Evolutionary conservation across 2,888 invertebrate genomes (phyloP).

Genomic region (Drosophila mayaguana): DNA sequence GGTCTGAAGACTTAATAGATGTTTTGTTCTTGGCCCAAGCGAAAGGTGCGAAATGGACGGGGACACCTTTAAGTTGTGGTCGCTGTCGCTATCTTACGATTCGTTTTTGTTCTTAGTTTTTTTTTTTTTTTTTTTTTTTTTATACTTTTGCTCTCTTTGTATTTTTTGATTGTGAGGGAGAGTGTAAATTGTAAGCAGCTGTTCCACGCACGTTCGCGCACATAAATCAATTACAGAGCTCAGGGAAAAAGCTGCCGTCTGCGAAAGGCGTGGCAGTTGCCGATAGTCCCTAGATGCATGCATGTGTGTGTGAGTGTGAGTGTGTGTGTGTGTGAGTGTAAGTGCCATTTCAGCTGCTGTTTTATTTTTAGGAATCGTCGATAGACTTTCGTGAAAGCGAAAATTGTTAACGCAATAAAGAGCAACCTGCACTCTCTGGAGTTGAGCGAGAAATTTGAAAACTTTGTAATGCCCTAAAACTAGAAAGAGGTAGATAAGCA

Average conservation of each 20-base stretch:
- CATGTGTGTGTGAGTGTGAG: slow-evolving; percentile 11
- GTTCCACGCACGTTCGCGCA: slow-evolving; percentile 73
- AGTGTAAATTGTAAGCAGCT: slow-evolving; percentile 59
- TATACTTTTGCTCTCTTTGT: background rate
- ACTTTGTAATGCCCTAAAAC: slow-evolving; percentile 66
- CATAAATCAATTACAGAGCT: slow-evolving; percentile 77
- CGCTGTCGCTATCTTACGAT: slow-evolving; percentile 24
- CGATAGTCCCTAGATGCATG: slow-evolving; percentile 32
- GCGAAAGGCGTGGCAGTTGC: slow-evolving; percentile 33
- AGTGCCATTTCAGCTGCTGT: background rate
- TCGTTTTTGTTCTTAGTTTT: slow-evolving; percentile 9
- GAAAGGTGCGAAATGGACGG: slow-evolving; percentile 1
- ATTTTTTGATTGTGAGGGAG: slow-evolving; percentile 3
- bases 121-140: slow-evolving; percentile 6
- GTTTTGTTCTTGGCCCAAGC: background rate
- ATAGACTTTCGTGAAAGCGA: slow-evolving; percentile 65
- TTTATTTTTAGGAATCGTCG: slow-evolving; percentile 35
- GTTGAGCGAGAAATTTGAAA: slow-evolving; percentile 66
- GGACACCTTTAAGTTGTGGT: slow-evolving; percentile 33
- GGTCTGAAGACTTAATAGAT: background rate
- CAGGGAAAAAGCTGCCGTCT: slow-evolving; percentile 22
- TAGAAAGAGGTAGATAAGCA: slow-evolving; percentile 1
- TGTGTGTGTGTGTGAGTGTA: slow-evolving; percentile 6
- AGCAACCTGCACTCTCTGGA: slow-evolving; percentile 67
- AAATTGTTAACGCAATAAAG: slow-evolving; percentile 72